Percentiles rank a stretch among this genome's conserved stretches.
phyloP scores from a whole-genome alignment of 2,113 vertebrate species.

The Esox niger region DNA sequence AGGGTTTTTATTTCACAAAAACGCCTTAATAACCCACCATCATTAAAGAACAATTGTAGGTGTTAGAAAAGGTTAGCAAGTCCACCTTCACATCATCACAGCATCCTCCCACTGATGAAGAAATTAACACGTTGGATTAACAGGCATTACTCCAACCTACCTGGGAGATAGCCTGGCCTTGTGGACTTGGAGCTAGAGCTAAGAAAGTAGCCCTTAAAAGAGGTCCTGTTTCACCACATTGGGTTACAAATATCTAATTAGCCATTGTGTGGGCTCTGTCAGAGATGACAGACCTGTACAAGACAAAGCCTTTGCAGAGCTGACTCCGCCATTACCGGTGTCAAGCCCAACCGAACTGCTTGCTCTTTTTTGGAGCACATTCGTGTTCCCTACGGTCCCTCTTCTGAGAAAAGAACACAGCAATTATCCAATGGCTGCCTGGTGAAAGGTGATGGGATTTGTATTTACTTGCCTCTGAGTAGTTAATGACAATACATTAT shows the following conservation, averaged over 20 bases:
- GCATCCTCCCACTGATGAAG: constrained; percentile 32
- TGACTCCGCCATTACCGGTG: constrained; percentile 34
- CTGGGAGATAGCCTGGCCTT: constrained; percentile 28
- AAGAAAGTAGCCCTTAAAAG: constrained; percentile 47
- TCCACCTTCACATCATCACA: constrained; percentile 13
- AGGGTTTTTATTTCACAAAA: background rate
- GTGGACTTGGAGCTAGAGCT: constrained; percentile 43
- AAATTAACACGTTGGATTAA: constrained; percentile 7
- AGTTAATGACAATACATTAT: constrained; percentile 69
- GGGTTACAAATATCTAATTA: constrained; percentile 65
- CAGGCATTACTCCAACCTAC: constrained; percentile 11
- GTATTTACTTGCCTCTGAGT: constrained; percentile 62
- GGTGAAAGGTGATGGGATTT: constrained; percentile 61
- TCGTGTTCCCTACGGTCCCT: constrained; percentile 32
- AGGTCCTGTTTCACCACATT: constrained; percentile 52
- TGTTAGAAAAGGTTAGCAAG: background rate
- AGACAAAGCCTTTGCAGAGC: constrained; percentile 41
- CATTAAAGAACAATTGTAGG: background rate
- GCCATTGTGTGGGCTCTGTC: constrained; percentile 38
- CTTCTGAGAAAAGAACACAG: constrained; percentile 63
- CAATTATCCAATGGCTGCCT: constrained; percentile 69
- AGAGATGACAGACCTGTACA: constrained; percentile 51
- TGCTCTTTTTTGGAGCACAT: constrained; percentile 49
- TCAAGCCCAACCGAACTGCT: constrained; percentile 42
- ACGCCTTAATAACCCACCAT: background rate